Conservation (phyloP, 2,797 vertebrate species). For the Phataginus tetradactyla region DNA sequence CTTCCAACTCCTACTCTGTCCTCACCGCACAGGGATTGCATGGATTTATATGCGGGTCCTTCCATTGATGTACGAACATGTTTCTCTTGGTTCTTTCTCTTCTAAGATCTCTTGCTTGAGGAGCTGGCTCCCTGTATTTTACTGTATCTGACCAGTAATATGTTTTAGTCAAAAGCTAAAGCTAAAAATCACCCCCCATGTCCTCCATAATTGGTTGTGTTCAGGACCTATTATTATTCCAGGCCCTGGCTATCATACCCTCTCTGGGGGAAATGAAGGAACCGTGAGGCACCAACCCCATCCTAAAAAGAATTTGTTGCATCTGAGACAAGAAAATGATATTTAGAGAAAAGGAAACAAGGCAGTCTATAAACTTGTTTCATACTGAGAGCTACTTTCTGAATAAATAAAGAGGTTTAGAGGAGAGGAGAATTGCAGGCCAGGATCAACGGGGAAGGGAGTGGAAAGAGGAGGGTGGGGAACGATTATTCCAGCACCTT, state of each 20-base stretch:
- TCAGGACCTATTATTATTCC: neutral
- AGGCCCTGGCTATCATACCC: neutral
- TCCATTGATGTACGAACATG: neutral
- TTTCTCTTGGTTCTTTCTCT: neutral
- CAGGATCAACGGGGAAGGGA: neutral
- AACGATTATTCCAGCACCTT: neutral
- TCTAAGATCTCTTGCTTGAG: neutral
- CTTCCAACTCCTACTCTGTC: accelerated
- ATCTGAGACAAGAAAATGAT: neutral
- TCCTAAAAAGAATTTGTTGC: neutral
- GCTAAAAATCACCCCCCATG: neutral
- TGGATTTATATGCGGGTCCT: neutral
- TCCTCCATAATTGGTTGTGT: no score
- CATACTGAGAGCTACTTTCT: neutral
- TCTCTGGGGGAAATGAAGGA: neutral
- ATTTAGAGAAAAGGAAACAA: neutral
- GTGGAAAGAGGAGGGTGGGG: no score
- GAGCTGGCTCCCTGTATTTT: neutral
- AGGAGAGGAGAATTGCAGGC: neutral
- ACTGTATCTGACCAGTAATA: neutral
- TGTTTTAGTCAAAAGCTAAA: neutral
- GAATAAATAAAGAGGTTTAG: neutral
- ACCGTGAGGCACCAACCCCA: neutral
- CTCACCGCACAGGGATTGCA: accelerated
- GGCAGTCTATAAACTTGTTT: neutral